Conservation (phyloP, 2,888 invertebrate genomes). For the Euplexia lucipara region DNA sequence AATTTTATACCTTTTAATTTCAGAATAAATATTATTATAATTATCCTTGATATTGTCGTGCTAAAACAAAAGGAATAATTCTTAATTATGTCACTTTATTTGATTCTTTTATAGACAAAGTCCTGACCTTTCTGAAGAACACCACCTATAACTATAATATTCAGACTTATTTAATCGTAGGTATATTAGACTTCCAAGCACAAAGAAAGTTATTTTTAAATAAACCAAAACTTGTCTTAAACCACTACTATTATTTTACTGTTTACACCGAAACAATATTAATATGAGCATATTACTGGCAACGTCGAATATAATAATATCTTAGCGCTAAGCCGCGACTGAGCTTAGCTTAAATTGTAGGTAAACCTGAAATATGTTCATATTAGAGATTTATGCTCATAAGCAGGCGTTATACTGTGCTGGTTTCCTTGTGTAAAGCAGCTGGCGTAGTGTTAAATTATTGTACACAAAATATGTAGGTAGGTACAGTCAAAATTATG, state of each 20-base stretch:
- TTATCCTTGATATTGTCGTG: no score
- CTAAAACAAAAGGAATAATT: no score
- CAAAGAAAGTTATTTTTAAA: neutral
- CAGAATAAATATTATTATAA: no score
- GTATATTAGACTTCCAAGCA: no score
- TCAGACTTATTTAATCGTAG: no score
- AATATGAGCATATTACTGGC: conserved; percentile 24
- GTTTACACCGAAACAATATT: neutral
- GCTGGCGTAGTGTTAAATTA: neutral
- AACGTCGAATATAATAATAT: conserved; percentile 19
- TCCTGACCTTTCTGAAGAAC: no score
- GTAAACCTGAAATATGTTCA: conserved; percentile 11
- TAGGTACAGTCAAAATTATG: no score
- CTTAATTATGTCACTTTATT: no score
- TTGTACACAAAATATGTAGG: no score
- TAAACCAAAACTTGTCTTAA: neutral
- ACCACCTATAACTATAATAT: no score
- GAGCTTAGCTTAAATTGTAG: conserved; percentile 14
- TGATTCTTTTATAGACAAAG: no score
- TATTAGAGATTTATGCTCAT: conserved; percentile 5
- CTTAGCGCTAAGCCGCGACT: conserved; percentile 6
- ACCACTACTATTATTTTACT: neutral
- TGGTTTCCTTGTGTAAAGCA: neutral
- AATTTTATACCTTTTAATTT: no score
- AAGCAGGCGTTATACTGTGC: neutral